Conservation (phyloP, 23 tunicate genomes). For the Corella eumyota region DNA sequence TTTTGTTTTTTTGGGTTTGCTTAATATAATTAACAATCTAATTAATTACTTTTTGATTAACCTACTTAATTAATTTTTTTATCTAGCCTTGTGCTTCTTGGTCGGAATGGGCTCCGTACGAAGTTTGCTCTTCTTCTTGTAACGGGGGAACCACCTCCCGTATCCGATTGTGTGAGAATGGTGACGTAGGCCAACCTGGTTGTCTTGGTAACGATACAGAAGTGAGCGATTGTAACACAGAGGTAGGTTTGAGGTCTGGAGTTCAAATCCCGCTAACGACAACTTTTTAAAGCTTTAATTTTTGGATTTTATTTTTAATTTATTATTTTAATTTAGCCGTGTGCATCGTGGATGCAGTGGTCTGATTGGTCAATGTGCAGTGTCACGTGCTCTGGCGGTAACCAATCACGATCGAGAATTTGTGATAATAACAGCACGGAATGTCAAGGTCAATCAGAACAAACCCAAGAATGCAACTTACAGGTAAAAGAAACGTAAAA, state of each 20-base stretch:
- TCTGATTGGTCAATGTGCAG: conserved; percentile 27
- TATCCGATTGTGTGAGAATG: not conserved
- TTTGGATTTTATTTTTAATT: too few relatives aligned
- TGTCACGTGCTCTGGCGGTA: conserved; percentile 26
- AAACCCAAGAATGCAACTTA: too few relatives aligned
- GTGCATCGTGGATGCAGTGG: conserved; percentile 56
- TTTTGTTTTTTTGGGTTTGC: too few relatives aligned
- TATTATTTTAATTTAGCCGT: conserved; percentile 27
- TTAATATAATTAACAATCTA: too few relatives aligned
- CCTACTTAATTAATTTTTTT: too few relatives aligned
- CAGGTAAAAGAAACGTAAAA: too few relatives aligned
- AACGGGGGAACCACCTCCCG: not conserved
- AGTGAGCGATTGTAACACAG: not conserved
- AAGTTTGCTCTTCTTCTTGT: not conserved
- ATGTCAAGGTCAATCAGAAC: too few relatives aligned
- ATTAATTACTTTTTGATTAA: too few relatives aligned
- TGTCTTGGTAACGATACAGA: conserved; percentile 1
- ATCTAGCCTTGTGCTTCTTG: conserved; percentile 6
- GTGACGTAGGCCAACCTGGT: conserved; percentile 3
- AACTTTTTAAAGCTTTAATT: too few relatives aligned
- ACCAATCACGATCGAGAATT: conserved; percentile 15
- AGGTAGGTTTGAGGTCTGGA: too few relatives aligned
- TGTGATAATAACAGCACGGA: conserved; percentile 19
- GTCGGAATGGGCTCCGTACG: conserved; percentile 1
- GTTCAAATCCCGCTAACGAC: too few relatives aligned